A percentile compares a stretch with the other conserved stretches of the same genome.
Conservation (phyloP, 2,888 invertebrate genomes). For the Chymomyza caudatula region DNA sequence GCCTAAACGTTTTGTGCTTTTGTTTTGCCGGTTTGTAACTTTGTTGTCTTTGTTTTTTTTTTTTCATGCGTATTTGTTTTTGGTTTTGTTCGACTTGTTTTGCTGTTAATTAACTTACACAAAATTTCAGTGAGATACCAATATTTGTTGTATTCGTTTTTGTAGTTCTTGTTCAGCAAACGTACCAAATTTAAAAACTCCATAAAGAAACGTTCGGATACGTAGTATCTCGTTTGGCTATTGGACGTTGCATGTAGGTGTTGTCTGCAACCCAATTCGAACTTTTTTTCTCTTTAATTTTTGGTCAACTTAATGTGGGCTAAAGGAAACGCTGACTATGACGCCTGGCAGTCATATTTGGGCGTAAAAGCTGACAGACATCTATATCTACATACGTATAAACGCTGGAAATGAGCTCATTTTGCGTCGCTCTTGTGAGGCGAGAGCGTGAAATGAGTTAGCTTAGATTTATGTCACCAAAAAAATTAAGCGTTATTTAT, state of each 20-base stretch:
- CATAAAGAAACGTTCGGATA: slow-evolving; percentile 42
- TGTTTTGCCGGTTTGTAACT: slow-evolving; percentile 10
- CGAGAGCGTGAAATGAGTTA: neutral
- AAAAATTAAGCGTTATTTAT: neutral
- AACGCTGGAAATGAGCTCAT: slow-evolving; percentile 59
- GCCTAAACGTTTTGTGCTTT: slow-evolving; percentile 18
- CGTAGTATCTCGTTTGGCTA: neutral
- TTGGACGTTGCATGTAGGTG: neutral
- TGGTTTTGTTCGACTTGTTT: slow-evolving; percentile 41
- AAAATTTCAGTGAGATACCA: slow-evolving; percentile 7
- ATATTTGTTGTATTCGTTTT: slow-evolving; percentile 20
- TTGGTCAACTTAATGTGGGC: slow-evolving; percentile 58
- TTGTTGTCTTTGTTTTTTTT: neutral
- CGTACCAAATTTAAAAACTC: slow-evolving; percentile 8
- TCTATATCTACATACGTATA: slow-evolving; percentile 31
- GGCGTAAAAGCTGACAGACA: slow-evolving; percentile 54
- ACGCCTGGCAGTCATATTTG: slow-evolving; percentile 44
- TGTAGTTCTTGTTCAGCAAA: slow-evolving; percentile 4
- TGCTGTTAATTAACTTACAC: slow-evolving; percentile 57
- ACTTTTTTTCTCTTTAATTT: slow-evolving; percentile 31
- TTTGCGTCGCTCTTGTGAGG: slow-evolving; percentile 20
- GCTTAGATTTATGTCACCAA: neutral
- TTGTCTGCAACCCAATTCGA: slow-evolving; percentile 55
- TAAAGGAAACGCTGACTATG: slow-evolving; percentile 49
- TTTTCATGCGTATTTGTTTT: neutral